A percentile compares a stretch with the other conserved stretches of the same genome.
These are phyloP conservation scores for Halictus quadricinctus DNA, from an alignment of 2,888 invertebrate genomes.

Conservation along the genomic window DNA sequence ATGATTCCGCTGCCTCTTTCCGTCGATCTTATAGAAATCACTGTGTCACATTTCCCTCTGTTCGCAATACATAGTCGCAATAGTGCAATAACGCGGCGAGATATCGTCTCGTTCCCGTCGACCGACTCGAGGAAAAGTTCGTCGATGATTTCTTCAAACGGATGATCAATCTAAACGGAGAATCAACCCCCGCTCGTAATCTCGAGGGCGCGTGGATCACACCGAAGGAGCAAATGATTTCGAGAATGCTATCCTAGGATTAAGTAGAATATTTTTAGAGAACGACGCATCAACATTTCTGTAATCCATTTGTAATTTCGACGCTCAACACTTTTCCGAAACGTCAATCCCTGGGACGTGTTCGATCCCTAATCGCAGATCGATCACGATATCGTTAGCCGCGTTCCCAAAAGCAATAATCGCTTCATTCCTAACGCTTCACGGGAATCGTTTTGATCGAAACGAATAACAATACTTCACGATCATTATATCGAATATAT, in stretches of 20 bases:
- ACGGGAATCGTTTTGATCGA: background rate
- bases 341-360: background rate
- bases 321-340: background rate
- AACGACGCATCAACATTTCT: constrained; percentile 1
- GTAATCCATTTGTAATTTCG: constrained; percentile 5
- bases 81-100: constrained; percentile 56
- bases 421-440: background rate
- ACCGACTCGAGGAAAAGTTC: background rate
- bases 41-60: constrained; percentile 25
- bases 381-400: background rate
- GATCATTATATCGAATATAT: constrained; percentile 5
- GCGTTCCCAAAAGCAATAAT: background rate
- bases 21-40: background rate
- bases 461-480: background rate
- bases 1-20: constrained; percentile 7
- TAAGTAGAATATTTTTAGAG: constrained; percentile 22
- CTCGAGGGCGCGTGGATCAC: background rate
- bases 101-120: constrained; percentile 15
- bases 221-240: too few species aligned
- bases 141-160: background rate
- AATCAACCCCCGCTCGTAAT: background rate
- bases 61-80: constrained; percentile 32
- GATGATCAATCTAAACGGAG: background rate
- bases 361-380: too few species aligned
- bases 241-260: background rate